A percentile compares a stretch with the other conserved stretches of the same genome.
Conservation (phyloP, 92 coral and sea anemone species). For the Plumapathes pennacea region DNA sequence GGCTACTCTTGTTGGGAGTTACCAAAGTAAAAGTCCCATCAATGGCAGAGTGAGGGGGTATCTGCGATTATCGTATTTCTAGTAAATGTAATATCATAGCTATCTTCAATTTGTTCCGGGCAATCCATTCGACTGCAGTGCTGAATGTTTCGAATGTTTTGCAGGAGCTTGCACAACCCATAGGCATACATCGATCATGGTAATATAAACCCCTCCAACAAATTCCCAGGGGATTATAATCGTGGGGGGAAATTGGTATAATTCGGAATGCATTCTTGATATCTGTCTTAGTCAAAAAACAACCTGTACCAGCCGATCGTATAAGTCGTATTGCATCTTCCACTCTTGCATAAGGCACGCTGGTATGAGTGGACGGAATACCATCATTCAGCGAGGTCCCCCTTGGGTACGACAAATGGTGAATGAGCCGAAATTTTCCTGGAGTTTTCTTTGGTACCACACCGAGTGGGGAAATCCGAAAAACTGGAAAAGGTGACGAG, state of each 20-base stretch:
- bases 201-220: slow-evolving; percentile 21
- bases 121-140: slow-evolving; percentile 47
- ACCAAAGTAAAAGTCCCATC: too few relatives aligned
- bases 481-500: slow-evolving; percentile 31
- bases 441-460: slow-evolving; percentile 35
- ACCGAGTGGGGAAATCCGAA: slow-evolving; percentile 34
- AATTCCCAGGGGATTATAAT: slow-evolving; percentile 21
- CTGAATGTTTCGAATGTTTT: slow-evolving; percentile 19
- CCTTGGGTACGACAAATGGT: slow-evolving; percentile 47
- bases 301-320: slow-evolving; percentile 14
- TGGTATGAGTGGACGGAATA: slow-evolving; percentile 20
- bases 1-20: too few relatives aligned
- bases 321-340: slow-evolving; percentile 18
- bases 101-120: slow-evolving; percentile 16
- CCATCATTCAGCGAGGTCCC: slow-evolving; percentile 49
- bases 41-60: too few relatives aligned
- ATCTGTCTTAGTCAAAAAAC: slow-evolving; percentile 32
- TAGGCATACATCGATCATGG: slow-evolving; percentile 41
- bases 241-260: slow-evolving; percentile 18
- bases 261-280: slow-evolving; percentile 29
- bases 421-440: slow-evolving; percentile 35
- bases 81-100: slow-evolving; percentile 23
- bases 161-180: slow-evolving; percentile 45
- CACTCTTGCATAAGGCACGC: slow-evolving; percentile 26
- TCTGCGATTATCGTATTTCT: too few relatives aligned